phyloP scores from a whole-genome alignment of 2,113 vertebrate genomes.

The Coryphaenoides rupestris region DNA sequence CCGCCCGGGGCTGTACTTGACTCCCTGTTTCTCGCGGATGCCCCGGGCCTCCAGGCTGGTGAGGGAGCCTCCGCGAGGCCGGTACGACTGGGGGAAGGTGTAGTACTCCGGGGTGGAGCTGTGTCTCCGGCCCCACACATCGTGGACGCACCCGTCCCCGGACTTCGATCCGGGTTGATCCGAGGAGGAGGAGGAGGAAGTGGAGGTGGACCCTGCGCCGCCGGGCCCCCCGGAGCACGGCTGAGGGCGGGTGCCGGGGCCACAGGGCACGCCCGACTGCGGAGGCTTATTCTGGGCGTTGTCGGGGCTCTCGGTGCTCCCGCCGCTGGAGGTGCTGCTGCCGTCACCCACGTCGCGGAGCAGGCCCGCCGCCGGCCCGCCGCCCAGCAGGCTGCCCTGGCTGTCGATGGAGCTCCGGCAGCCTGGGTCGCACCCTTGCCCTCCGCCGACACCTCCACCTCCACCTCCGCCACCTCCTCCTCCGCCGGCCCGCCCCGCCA shows the following conservation, averaged over 20 bases:
- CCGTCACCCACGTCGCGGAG: slow-evolving; percentile 90
- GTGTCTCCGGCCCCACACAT: slow-evolving; percentile 75
- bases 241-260: slow-evolving; percentile 56
- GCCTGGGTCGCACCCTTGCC: slow-evolving; percentile 50
- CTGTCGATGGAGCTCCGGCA: slow-evolving; percentile 90
- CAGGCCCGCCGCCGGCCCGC: slow-evolving; percentile 59
- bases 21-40: slow-evolving; percentile 77
- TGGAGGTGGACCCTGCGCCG: not conserved
- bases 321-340: slow-evolving; percentile 90
- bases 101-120: slow-evolving; percentile 86
- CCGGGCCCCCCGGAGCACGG: slow-evolving; percentile 60
- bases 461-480: slow-evolving; percentile 48
- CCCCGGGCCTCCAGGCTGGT: slow-evolving; percentile 76
- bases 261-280: slow-evolving; percentile 51
- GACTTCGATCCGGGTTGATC: slow-evolving; percentile 25
- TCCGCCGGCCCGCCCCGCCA: not conserved
- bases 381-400: slow-evolving; percentile 79
- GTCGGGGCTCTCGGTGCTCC: slow-evolving; percentile 90
- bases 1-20: slow-evolving; percentile 72
- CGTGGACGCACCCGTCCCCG: slow-evolving; percentile 76
- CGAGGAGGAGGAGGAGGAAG: too few species aligned
- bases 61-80: slow-evolving; percentile 66
- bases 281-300: slow-evolving; percentile 83
- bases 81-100: slow-evolving; percentile 68
- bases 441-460: slow-evolving; percentile 13